Percentiles rank a stretch among this genome's conserved stretches.
Evolutionary conservation across 2,888 invertebrate species (phyloP).

Genomic region (Lepidochrysops patricia): DNA sequence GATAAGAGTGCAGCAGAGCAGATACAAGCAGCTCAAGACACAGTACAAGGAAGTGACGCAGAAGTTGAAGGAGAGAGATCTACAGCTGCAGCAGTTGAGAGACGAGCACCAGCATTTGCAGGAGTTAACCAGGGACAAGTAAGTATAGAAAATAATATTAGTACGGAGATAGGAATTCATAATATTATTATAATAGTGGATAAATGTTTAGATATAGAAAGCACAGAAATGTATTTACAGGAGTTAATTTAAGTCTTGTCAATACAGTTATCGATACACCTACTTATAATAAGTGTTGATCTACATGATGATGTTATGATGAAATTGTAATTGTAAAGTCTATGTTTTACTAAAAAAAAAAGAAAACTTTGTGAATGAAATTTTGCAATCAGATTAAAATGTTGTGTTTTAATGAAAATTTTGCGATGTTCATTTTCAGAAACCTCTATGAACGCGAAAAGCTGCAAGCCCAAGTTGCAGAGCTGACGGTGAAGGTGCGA

Average conservation of each 20-base stretch:
- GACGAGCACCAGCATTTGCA: slow-evolving; percentile 82
- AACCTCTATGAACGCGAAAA: slow-evolving; percentile 84
- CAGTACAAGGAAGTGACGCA: slow-evolving; percentile 77
- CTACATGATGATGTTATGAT: no score
- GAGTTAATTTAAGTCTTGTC: no score
- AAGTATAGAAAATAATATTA: slow-evolving; percentile 19
- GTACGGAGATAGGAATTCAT: no score
- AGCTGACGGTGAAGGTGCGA: slow-evolving; percentile 70
- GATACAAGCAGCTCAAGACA: slow-evolving; percentile 78
- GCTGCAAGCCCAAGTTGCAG: slow-evolving; percentile 76
- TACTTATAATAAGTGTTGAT: no score
- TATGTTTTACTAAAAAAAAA: neutral
- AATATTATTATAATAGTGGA: no score
- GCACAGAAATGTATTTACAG: no score
- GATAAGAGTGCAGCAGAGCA: slow-evolving; percentile 79
- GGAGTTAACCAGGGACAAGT: slow-evolving; percentile 82
- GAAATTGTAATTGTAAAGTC: no score
- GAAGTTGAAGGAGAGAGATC: slow-evolving; percentile 80
- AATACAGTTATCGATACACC: neutral
- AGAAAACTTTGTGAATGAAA: no score
- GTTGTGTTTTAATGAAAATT: neutral
- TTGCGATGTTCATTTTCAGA: slow-evolving; percentile 35
- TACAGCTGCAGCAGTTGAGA: slow-evolving; percentile 76
- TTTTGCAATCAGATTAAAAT: no score
- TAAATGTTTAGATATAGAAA: no score